Evolutionary conservation across 1,140 invertebrate genomes (phyloP), one percentile per base, ranked within the genome.

Genomic region (Drosophila kanapiae): DNA sequence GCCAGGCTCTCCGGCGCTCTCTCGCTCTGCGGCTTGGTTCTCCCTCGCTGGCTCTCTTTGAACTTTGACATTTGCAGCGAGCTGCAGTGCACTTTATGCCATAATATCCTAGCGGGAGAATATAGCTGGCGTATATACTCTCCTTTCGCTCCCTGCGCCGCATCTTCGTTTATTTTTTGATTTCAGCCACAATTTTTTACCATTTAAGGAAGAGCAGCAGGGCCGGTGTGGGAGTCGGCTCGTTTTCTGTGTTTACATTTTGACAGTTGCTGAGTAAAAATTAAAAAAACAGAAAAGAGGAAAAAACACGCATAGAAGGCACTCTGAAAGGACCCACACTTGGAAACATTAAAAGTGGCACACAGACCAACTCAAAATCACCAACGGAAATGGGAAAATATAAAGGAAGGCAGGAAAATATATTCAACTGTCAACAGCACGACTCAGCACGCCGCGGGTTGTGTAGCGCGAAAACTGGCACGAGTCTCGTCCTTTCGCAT

Each of bases 1-100:
- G 53, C 45, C 29, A 49, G n/a, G 43, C 51, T 69, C 47, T 51
- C 53, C 53, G 16, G 51, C 51, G 9, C 40, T 42, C 51, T 56
- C 49, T 40, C 54, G 40, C 61, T 64, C 40, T 63, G 53, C 47
- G 48, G 18, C 14, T 42, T 7, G 9, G 54, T 43, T 75, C 67
- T 60, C 33, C 29, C 59, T 65, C 59, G 42, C 6, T 51, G 35
- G 49, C 47, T 43, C 33, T 67, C 62, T 59, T 33, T 78, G 72
- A 78, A 78, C 75, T 78, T 78, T 78, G 75, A 78, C 75, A 78
- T 78, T 78, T 78, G 56, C 72, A 53, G 47, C 40, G 47, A 53
- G 63, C 62, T 77, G 75, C 75, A 76, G 45, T 76, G 75, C 75
- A 76, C 56, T 77, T 77, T 68, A 64, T 63, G 59, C 42, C 59